phyloP scores from a whole-genome alignment of 2,113 vertebrate genomes.

The Pseudorectes ferrugineus region DNA sequence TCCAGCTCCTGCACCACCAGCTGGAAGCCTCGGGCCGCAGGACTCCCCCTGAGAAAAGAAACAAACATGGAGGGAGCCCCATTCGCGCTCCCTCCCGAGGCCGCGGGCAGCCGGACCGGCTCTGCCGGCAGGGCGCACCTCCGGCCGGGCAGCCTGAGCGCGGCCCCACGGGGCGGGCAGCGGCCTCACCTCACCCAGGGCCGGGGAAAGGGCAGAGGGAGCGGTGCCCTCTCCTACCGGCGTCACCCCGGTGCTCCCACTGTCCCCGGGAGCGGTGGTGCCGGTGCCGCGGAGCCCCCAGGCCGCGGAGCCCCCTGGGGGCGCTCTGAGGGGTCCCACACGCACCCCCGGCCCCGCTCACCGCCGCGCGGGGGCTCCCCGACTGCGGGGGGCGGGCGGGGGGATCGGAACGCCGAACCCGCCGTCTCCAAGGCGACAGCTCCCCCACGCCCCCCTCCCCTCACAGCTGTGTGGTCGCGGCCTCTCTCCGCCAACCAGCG shows the following conservation, averaged over 20 bases:
- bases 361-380: background rate
- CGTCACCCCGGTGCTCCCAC: background rate
- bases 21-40: background rate
- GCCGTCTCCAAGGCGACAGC: background rate
- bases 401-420: rapidly evolving
- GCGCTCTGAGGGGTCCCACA: background rate
- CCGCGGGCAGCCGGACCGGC: background rate
- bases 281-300: background rate
- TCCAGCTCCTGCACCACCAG: background rate
- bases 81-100: background rate
- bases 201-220: background rate
- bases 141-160: background rate
- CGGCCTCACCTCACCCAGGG: background rate
- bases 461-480: background rate
- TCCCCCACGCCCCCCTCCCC: background rate
- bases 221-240: background rate
- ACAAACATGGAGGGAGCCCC: background rate
- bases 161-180: background rate
- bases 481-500: background rate
- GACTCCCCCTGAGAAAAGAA: background rate
- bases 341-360: background rate
- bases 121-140: background rate
- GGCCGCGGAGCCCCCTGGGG: background rate
- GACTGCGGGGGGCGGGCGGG: background rate
- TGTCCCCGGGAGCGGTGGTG: background rate